These are phyloP conservation scores for Micromussa lordhowensis DNA, from an alignment of 92 coral and sea anemone species.

Conservation along the genomic window DNA sequence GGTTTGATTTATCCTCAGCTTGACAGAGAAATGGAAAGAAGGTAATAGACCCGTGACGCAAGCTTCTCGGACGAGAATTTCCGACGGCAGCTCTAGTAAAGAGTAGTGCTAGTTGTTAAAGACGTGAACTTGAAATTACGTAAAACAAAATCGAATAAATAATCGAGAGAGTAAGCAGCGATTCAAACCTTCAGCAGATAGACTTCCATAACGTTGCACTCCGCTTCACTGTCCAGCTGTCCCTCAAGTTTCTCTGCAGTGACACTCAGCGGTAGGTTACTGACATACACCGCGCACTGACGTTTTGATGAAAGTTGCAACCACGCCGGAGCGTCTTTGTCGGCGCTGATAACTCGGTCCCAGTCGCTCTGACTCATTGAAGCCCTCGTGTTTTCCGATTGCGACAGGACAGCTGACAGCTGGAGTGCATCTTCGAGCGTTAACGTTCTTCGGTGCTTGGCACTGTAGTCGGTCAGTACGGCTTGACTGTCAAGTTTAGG, in stretches of 20 bases:
- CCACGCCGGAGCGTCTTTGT: conserved; percentile 78
- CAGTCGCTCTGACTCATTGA: conserved; percentile 65
- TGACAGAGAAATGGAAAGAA: no score
- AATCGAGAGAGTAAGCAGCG: background rate
- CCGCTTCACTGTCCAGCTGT: conserved; percentile 73
- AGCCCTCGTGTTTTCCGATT: conserved; percentile 13
- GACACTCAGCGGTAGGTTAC: conserved; percentile 73
- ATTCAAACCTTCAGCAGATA: conserved; percentile 65
- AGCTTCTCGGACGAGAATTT: no score
- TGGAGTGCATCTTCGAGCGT: conserved; percentile 64
- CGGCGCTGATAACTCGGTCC: conserved; percentile 74
- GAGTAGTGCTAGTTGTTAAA: no score
- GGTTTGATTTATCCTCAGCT: no score
- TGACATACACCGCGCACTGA: conserved; percentile 61
- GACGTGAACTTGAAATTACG: background rate
- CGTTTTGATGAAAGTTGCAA: conserved; percentile 68
- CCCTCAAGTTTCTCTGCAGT: conserved; percentile 74
- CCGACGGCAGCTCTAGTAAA: no score
- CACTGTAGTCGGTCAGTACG: conserved; percentile 69
- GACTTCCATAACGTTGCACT: conserved; percentile 69
- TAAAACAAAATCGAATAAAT: no score
- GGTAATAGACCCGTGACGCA: no score
- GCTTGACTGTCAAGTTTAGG: conserved; percentile 71
- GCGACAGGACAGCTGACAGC: conserved; percentile 65
- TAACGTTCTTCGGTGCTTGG: conserved; percentile 69